Evolutionary conservation across 2,888 invertebrate genomes (phyloP).

Genomic region (Diaperis boleti): DNA sequence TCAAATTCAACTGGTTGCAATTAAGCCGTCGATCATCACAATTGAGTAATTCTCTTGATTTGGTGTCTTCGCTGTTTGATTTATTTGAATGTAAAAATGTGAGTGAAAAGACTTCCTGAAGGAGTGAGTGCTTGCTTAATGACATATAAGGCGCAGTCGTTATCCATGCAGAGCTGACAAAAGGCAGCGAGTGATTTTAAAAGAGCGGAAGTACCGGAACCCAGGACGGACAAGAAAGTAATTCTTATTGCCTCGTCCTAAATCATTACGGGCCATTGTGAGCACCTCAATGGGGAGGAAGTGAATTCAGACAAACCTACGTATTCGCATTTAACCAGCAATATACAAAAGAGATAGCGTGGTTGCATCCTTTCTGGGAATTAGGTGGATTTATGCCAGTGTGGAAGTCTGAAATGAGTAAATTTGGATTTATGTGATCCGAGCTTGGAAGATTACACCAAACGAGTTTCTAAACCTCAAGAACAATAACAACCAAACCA

Average conservation of each 20-base stretch:
- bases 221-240: constrained; percentile 52
- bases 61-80: too few relatives aligned
- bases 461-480: constrained; percentile 34
- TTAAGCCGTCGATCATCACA: too few relatives aligned
- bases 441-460: constrained; percentile 28
- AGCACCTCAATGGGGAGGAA: constrained; percentile 56
- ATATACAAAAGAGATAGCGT: constrained; percentile 50
- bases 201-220: constrained; percentile 57
- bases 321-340: constrained; percentile 47
- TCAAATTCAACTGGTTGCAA: too few relatives aligned
- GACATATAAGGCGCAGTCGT: neutral
- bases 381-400: too few relatives aligned
- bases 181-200: constrained; percentile 45
- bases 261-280: constrained; percentile 53
- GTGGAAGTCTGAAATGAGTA: too few relatives aligned
- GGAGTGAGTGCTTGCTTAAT: constrained; percentile 10
- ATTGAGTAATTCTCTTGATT: too few relatives aligned
- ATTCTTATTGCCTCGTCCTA: constrained; percentile 52
- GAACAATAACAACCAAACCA: constrained; percentile 32
- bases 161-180: constrained; percentile 44
- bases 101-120: constrained; percentile 34
- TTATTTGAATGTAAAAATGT: constrained; percentile 4
- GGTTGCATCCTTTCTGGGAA: constrained; percentile 46
- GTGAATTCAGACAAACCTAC: constrained; percentile 51
- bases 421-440: too few relatives aligned